phyloP scores from a whole-genome alignment of 2,888 invertebrate genomes.

The Pterostichus niger region DNA sequence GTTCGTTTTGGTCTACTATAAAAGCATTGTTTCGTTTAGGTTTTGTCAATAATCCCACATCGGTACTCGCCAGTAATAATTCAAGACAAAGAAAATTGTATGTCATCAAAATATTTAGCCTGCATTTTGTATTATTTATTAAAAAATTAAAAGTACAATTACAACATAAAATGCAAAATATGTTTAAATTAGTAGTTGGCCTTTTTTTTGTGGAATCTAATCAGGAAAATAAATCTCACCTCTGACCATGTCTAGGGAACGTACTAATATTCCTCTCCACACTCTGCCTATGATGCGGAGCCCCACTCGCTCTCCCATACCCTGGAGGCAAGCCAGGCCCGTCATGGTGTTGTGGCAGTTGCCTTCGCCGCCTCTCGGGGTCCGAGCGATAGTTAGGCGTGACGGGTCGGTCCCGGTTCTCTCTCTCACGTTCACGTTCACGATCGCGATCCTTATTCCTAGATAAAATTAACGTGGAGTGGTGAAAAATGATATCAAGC shows the following conservation, averaged over 20 bases:
- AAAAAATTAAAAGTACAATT: too few species aligned
- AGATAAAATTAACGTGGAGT: constrained; percentile 63
- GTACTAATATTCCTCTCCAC: constrained; percentile 39
- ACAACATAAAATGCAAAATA: too few species aligned
- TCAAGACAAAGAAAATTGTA: too few species aligned
- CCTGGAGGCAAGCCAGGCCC: constrained; percentile 6
- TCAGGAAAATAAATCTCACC: constrained; percentile 15
- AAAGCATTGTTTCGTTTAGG: too few species aligned
- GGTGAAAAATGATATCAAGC: constrained; percentile 65
- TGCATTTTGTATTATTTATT: too few species aligned
- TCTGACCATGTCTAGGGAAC: constrained; percentile 57
- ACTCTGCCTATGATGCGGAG: constrained; percentile 8
- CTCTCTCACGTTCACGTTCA: constrained; percentile 15
- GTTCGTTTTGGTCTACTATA: too few species aligned
- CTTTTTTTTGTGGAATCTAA: too few species aligned
- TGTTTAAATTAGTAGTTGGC: too few species aligned
- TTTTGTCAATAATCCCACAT: too few species aligned
- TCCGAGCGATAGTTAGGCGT: constrained; percentile 64
- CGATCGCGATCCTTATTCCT: constrained; percentile 47
- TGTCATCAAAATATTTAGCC: too few species aligned
- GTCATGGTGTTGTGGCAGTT: constrained; percentile 31
- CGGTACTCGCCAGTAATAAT: too few species aligned
- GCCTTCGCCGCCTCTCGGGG: constrained; percentile 48
- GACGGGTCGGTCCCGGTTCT: constrained; percentile 47
- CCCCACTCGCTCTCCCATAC: not conserved